Evolutionary conservation across 2,888 invertebrate species (phyloP), one percentile per base, ranked within the genome.

Genomic region (Drosophila cognata): DNA sequence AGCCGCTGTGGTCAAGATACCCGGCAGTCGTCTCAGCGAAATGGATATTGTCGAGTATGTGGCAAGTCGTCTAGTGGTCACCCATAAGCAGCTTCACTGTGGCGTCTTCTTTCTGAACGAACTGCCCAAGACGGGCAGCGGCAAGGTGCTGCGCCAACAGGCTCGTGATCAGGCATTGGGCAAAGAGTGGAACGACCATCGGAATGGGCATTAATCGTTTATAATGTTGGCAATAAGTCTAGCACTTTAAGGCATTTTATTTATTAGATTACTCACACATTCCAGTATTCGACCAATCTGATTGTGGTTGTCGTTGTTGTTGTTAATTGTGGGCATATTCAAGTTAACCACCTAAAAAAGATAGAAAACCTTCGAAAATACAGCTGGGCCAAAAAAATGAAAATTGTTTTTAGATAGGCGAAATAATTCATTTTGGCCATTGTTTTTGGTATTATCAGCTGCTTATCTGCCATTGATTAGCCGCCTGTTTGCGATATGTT

Each of bases 51-150:
- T 90, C 0, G 86, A 91, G 62, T 91, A 91, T 77, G 89, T 92
- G 66, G 91, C 91, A 18, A 81, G 85, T 36, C 91, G 87, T 11
- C 75, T 92, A 63, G 83, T 91, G 13, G 90, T 90, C 36, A 69
- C 85, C 0, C 89, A 92, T 66, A 93, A 92, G 68, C 91, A 91
- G 50, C 77, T 93, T 4, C 90, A 91, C 46, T 92, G 92, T 57
- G 92, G 93, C 7, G 92, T 91, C 29, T 92, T 91, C 79, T 92
- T 92, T 65, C 74, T 92, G n/a, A 67, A 77, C 50, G 86, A 88
- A 13, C 71, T 92, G 29, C 92, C 92, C 0, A 91, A 92, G 53
- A 92, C 92, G 0, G 84, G 89, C 57, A 91, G 91, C 35, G 92
- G 92, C 11, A 92, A 93, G 64, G 84, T 91, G 1, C 52, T 89